Evolutionary conservation across 2,113 vertebrate genomes (phyloP), one percentile per base, ranked within the genome.

Genomic region (Notothenia rossii): DNA sequence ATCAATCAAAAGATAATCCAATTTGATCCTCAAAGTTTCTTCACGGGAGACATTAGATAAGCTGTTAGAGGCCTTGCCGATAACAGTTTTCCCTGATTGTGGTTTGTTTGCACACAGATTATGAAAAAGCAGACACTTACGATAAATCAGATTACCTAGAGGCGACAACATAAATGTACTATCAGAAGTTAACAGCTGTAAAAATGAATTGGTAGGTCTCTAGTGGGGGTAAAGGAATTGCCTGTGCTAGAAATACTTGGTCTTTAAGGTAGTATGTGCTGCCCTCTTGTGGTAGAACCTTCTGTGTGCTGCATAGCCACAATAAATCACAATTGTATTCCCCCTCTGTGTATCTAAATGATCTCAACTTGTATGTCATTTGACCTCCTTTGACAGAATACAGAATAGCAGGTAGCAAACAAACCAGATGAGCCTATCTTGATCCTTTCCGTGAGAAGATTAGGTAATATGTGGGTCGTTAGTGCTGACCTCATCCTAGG

Each of bases 211-310:
- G 60, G 20, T 58, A 13, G 46, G 40, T 79, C 51, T 77, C 25
- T 46, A 61, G 66, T 81, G 68, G 65, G 69, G 36, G 20, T 60
- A 22, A 18, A 56, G 20, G 70, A 59, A 85, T 68, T 45, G 67
- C 11, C 11, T 50, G 43, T 69, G 20, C 20, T n/a, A 14, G 33
- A 64, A 46, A 50, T 18, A 20, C 29, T 25, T 49, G 17, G 6
- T 74, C n/a, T 46, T 82, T 82, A 55, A 20, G 3, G 7, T 55
- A 80, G 87, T 69, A 83, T 88, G 43, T 81, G 78, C 83, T 88
- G 92, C 88, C 93, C 87, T 90, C 93, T 89, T 72, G 88, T 91
- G 93, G 84, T 14, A 5, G 36, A 1, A 53, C 17, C 15, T 72
- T 10, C 7, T 1, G 10, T 51, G 25, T 78, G 64, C 64, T 4